These are phyloP conservation scores for Tanypteryx hageni DNA, from an alignment of 2,888 invertebrate genomes.

Conservation along the genomic window DNA sequence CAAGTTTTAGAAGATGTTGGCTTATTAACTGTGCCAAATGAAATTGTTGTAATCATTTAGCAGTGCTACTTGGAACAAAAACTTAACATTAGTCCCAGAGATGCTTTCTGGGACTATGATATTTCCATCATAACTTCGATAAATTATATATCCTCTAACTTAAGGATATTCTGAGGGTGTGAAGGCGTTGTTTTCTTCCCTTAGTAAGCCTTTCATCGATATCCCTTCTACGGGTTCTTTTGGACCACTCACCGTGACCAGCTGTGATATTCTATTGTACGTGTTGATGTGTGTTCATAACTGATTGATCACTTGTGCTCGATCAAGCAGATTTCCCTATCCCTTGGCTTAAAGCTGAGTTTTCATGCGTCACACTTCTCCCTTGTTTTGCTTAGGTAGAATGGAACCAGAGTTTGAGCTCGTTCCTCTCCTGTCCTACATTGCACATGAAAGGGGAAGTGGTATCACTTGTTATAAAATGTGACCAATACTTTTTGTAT, in stretches of 20 bases:
- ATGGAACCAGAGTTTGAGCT: slow-evolving; percentile 12
- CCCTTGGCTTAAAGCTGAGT: slow-evolving; percentile 55
- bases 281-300: slow-evolving; percentile 57
- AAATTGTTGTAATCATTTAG: neutral
- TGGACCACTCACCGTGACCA: slow-evolving; percentile 62
- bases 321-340: slow-evolving; percentile 36
- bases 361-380: slow-evolving; percentile 41
- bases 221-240: slow-evolving; percentile 50
- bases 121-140: slow-evolving; percentile 16
- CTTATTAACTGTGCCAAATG: slow-evolving; percentile 47
- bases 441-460: slow-evolving; percentile 43
- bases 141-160: slow-evolving; percentile 21
- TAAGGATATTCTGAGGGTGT: slow-evolving; percentile 28
- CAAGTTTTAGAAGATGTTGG: neutral
- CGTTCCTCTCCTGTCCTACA: slow-evolving; percentile 20
- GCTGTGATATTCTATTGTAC: slow-evolving; percentile 63
- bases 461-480: neutral
- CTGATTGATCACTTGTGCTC: slow-evolving; percentile 33
- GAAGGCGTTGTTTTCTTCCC: slow-evolving; percentile 41
- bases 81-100: neutral
- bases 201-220: slow-evolving; percentile 42
- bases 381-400: slow-evolving; percentile 47
- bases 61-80: neutral
- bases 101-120: neutral
- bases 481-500: slow-evolving; percentile 60